A percentile compares a stretch with the other conserved stretches of the same genome.
phyloP scores from a whole-genome alignment of 2,113 vertebrate genomes.

The Muscicapa adusta region DNA sequence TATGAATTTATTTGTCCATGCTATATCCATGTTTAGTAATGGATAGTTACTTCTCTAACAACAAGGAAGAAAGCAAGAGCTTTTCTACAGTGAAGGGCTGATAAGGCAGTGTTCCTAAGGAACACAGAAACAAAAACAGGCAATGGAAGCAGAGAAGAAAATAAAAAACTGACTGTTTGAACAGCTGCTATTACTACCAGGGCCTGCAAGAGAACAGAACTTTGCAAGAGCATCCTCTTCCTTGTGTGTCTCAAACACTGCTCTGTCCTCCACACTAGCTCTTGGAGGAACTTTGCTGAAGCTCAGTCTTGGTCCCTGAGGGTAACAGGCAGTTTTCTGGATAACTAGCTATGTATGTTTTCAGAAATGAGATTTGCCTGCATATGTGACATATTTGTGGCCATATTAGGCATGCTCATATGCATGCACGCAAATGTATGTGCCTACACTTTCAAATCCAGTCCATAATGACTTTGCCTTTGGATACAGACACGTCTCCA shows the following conservation, averaged over 20 bases:
- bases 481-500: not conserved
- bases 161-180: not conserved
- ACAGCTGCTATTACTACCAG: not conserved
- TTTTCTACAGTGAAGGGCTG: not conserved
- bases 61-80: not conserved
- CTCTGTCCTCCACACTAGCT: not conserved
- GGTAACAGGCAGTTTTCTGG: not conserved
- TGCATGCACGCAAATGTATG: not conserved
- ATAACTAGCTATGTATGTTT: not conserved
- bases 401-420: not conserved
- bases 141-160: not conserved
- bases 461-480: not conserved
- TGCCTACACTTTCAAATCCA: not conserved
- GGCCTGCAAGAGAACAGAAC: not conserved
- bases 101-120: not conserved
- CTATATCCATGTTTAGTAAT: not conserved
- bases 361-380: not conserved
- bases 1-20: not conserved
- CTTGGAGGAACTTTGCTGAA: not conserved
- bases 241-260: not conserved
- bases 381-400: slow-evolving; percentile 36
- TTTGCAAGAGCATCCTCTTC: not conserved
- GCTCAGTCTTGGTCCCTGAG: not conserved
- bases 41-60: not conserved
- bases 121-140: not conserved